Conservation (phyloP, 2,797 vertebrate genomes). For the Crypturellus tataupa region DNA sequence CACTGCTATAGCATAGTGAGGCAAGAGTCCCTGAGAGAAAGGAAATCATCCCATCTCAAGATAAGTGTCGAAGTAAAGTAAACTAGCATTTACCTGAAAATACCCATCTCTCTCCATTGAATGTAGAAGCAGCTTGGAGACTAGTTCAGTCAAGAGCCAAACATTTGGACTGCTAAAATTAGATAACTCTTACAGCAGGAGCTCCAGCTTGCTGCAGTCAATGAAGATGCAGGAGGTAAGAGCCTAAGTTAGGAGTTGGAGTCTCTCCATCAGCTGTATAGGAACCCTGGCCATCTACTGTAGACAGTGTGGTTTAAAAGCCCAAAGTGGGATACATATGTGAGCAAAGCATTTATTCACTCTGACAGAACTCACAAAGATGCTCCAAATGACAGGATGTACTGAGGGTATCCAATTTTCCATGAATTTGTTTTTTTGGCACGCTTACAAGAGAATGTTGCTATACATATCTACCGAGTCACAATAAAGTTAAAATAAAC, state of each 20-base stretch:
- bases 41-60: background rate
- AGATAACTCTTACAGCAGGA: background rate
- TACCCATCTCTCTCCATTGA: background rate
- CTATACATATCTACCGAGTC: background rate
- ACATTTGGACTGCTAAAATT: constrained; percentile 45
- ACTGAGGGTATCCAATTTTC: background rate
- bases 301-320: background rate
- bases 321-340: background rate
- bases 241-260: background rate
- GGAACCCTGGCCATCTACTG: background rate
- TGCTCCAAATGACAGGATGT: background rate
- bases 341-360: background rate
- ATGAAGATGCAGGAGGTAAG: background rate
- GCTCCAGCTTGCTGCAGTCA: background rate
- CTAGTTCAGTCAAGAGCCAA: background rate
- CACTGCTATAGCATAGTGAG: background rate
- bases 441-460: background rate
- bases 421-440: background rate
- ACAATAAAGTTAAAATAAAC: constrained; percentile 23
- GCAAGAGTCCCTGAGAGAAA: background rate
- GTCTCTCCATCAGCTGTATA: background rate
- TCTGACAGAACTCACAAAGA: background rate
- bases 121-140: background rate
- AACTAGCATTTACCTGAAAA: background rate
- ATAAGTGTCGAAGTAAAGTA: background rate